Conservation (phyloP, 2,113 vertebrate genomes). For the Tupaia tana region DNA sequence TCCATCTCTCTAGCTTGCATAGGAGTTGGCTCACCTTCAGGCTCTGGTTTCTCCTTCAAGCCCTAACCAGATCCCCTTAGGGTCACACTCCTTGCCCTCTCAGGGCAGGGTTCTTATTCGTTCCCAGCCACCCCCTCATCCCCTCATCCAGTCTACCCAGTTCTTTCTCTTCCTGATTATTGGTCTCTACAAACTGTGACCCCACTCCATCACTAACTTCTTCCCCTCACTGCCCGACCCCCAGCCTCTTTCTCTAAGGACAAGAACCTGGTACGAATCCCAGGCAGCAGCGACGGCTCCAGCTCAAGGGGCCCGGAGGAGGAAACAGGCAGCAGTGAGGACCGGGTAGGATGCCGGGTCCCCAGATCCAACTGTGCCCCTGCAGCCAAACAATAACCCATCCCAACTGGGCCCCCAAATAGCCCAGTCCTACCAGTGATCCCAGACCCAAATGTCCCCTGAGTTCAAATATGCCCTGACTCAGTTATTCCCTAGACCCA, state of each 20-base stretch:
- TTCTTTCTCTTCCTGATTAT: not conserved
- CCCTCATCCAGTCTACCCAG: too few species aligned
- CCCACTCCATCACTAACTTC: not conserved
- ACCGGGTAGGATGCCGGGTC: slow-evolving; percentile 39
- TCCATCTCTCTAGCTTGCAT: not conserved
- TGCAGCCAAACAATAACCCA: not conserved
- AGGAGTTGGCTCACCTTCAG: not conserved
- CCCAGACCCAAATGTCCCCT: not conserved
- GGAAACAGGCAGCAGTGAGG: slow-evolving; percentile 87
- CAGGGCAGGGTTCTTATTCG: not conserved
- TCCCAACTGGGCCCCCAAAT: rapidly evolving
- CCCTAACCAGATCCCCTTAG: not conserved
- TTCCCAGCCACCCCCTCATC: not conserved
- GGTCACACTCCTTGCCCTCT: not conserved
- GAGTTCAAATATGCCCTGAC: not conserved
- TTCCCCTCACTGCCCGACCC: not conserved
- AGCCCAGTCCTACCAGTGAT: not conserved
- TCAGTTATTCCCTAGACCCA: not conserved
- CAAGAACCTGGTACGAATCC: slow-evolving; percentile 91
- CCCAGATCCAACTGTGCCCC: not conserved
- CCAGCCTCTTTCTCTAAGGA: slow-evolving; percentile 90
- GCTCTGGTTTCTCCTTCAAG: not conserved
- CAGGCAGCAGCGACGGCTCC: slow-evolving; percentile 91
- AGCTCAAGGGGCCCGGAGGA: slow-evolving; percentile 86
- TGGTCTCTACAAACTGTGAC: not conserved